Evolutionary conservation across 2,797 vertebrate species (phyloP).

Genomic region (Galagoides demidoff): DNA sequence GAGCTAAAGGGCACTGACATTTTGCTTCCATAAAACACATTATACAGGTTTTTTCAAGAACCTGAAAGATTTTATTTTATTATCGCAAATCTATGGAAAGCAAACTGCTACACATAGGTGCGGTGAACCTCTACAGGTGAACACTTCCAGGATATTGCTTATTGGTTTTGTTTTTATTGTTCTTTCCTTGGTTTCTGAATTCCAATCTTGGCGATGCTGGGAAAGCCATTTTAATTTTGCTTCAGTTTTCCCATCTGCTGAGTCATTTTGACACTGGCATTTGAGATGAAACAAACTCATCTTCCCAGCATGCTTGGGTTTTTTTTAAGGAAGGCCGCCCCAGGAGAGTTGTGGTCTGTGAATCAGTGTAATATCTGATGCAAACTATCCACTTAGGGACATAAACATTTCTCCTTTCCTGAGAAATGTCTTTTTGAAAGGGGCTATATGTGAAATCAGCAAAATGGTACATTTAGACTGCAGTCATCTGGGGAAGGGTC

Average conservation of each 20-base stretch:
- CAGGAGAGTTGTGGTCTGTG: background rate
- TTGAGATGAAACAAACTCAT: slow-evolving; percentile 51
- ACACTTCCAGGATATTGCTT: background rate
- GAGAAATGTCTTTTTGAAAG: background rate
- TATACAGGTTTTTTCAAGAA: slow-evolving; percentile 78
- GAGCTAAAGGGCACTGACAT: slow-evolving; percentile 81
- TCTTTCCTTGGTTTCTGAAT: slow-evolving; percentile 34
- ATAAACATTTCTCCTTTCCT: background rate
- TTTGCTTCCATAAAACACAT: slow-evolving; percentile 82
- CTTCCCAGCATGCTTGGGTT: background rate
- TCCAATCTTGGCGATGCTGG: slow-evolving; percentile 19
- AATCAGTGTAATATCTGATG: background rate
- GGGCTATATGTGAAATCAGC: background rate
- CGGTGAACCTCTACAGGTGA: background rate
- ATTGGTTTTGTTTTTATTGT: background rate
- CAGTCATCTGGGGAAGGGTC: background rate
- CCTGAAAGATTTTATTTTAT: slow-evolving; percentile 64
- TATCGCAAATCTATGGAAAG: background rate
- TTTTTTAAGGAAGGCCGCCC: slow-evolving; percentile 1
- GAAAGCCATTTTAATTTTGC: slow-evolving; percentile 59
- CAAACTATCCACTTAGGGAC: background rate
- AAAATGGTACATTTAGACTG: background rate
- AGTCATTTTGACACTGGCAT: slow-evolving; percentile 19
- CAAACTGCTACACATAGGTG: background rate
- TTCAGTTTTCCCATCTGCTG: background rate